A percentile compares a stretch with the other conserved stretches of the same genome.
Conservation (phyloP, 2,113 vertebrate genomes). For the Percopsis transmontana region DNA sequence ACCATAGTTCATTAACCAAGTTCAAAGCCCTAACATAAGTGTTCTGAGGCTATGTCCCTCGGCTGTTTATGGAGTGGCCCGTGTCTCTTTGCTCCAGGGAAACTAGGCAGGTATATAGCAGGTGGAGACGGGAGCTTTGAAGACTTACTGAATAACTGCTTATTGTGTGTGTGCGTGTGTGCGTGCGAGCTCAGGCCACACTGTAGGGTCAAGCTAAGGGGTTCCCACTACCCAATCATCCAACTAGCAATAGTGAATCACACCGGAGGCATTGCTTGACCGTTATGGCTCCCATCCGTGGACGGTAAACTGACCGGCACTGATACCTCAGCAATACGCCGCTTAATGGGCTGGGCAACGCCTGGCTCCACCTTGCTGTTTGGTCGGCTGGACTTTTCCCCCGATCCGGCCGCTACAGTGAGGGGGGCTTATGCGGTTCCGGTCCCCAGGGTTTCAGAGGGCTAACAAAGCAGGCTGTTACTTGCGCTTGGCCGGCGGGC, state of each 20-base stretch:
- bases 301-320: slow-evolving; percentile 86
- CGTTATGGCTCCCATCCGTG: slow-evolving; percentile 75
- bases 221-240: not conserved
- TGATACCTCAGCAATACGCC: slow-evolving; percentile 87
- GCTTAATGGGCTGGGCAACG: slow-evolving; percentile 80
- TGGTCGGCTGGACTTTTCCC: slow-evolving; percentile 86
- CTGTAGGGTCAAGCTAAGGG: too few relatives aligned
- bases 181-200: not conserved
- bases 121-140: not conserved
- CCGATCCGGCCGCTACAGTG: slow-evolving; percentile 86
- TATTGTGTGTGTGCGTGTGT: not conserved
- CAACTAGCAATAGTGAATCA: slow-evolving; percentile 72
- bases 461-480: slow-evolving; percentile 92
- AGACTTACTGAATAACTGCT: too few relatives aligned
- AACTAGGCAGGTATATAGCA: not conserved
- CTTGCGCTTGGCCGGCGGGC: slow-evolving; percentile 86
- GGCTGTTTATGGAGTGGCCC: not conserved
- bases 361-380: slow-evolving; percentile 84
- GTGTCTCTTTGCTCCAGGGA: not conserved
- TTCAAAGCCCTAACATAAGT: too few relatives aligned
- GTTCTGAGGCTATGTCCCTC: too few relatives aligned
- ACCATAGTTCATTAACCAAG: too few relatives aligned
- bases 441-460: slow-evolving; percentile 90
- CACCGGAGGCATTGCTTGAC: slow-evolving; percentile 85
- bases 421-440: slow-evolving; percentile 89